phyloP scores from a whole-genome alignment of 1,140 invertebrate species.

The Choristoneura fumiferana region DNA sequence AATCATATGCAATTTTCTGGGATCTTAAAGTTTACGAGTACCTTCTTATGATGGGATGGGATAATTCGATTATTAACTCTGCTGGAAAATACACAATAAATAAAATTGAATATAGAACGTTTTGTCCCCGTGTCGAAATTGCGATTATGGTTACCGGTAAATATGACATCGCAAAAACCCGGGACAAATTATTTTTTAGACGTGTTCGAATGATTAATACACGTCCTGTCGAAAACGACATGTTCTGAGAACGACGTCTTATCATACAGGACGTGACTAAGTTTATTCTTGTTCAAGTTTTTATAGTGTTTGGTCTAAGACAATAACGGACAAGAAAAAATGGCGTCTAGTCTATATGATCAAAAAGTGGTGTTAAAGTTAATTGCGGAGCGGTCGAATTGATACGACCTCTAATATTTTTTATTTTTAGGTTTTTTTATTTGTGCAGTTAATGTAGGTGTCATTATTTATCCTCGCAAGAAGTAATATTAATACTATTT shows the following conservation, averaged over 20 bases:
- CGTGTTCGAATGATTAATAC: constrained; percentile 1
- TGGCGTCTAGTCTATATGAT: constrained; percentile 27
- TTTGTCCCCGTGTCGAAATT: constrained; percentile 19
- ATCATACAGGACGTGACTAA: constrained; percentile 37
- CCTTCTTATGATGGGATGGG: no score
- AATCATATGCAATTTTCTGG: no score
- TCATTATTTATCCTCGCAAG: no score
- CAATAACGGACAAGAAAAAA: not conserved
- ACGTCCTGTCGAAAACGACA: not conserved
- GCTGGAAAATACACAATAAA: no score
- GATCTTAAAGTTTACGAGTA: no score
- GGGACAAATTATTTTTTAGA: not conserved
- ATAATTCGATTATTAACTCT: no score
- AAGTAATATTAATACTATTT: no score
- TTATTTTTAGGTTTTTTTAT: no score
- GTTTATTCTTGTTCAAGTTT: constrained; percentile 30
- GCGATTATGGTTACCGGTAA: no score
- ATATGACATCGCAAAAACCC: constrained; percentile 16
- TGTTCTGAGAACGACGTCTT: constrained; percentile 38
- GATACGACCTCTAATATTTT: no score
- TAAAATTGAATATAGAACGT: no score
- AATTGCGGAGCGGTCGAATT: not conserved
- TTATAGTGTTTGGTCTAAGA: constrained; percentile 21
- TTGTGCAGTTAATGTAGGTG: no score
- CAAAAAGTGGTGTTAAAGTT: constrained; percentile 35